Base-by-base conservation (phyloP, 2,797 vertebrate species). In the Melanogrammus aeglefinus region DNA sequence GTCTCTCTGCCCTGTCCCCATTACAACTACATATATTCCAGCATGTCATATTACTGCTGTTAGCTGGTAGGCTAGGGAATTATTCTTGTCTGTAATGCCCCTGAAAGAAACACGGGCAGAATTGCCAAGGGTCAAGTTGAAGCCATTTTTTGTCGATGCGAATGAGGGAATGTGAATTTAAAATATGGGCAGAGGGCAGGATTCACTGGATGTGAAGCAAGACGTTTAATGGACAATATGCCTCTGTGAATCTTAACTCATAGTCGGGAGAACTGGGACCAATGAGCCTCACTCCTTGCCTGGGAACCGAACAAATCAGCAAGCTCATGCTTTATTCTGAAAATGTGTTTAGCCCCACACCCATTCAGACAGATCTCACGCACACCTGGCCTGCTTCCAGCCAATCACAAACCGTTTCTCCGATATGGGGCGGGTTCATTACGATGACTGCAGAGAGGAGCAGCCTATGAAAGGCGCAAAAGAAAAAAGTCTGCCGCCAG, bases 1-100 rank as follows among this genome's bases (percentile, higher is more conserved):
- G 75, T 77, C 66, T 71, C 21, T 9, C 1, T 27, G 5, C 6
- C 69, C 27, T 33, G 27, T 70, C 38, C 77, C 78, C 71, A 10
- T 75, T 83, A 72, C 63, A 75, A 71, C 27, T 38, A 77, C 27
- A 69, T 80, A 81, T 79, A 33, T 75, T 77, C 0, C 75, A 31
- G 75, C 82, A 78, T 27, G 39, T 81, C 75, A 73, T 16, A 39
- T 3, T 2, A 35, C 35, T 72, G 47, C 74, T 27, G 63, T 36
- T n/a, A 69, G 57, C 75, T 27, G 35, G 72, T 72, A 69, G 76
- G 6, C 71, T n/a, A 69, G 77, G 78, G 24, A 21, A 63, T 79
- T n/a, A 44, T 35, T 41, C 75, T 39, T 51, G 6, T n/a, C 47
- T 76, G 72, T 41, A 21, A 72, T 82, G 16, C 36, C 70, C 12